Evolutionary conservation across 2,797 vertebrate genomes (phyloP), one percentile per base, ranked within the genome.

Genomic region (Aphelocoma californica): DNA sequence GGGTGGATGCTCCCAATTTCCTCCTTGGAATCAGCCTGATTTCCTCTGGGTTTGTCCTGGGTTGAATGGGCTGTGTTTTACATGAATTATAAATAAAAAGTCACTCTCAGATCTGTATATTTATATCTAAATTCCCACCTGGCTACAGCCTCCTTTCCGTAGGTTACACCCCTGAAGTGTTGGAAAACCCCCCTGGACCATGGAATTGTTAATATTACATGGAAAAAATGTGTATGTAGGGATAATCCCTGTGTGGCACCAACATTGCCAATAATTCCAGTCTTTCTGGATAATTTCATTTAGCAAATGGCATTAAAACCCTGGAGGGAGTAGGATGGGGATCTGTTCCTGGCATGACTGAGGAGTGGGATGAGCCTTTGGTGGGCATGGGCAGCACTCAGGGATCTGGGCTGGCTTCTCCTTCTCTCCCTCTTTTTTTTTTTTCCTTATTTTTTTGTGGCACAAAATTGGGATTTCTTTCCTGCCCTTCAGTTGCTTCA

Each of bases 161-260:
- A 18, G 38, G 9, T 20, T 48, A 5, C 19, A 61, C 34, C 14
- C 20, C 14, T 3, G 5, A 25, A 14, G 8, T 24, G 7, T 18
- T 32, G 42, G 24, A 53, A 53, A 48, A 42, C 26, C 47, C 14
- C 29, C 73, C 54, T 57, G 57, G 19, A 14, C 44, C 23, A 17
- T 0, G 3, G 29, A 4, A 17, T 17, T 32, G 6, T 70, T 57
- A 36, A 7, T 62, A 8, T 53, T 21, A 2, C 20, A 17, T 6
- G 32, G 42, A 18, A 57, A 57, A 45, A 32, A 5, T 0, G 0
- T 3, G 1, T 53, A 70, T 61, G 48, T 12, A 18, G 51, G 31
- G 32, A 8, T 79, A 47, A 7, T 32, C 19, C 44, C 50, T 67
- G 53, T 7, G 17, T 79, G 28, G 19, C 56, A 20, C n/a, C 56